Evolutionary conservation across 2,113 vertebrate species (phyloP).

Genomic region (Mohoua ochrocephala): DNA sequence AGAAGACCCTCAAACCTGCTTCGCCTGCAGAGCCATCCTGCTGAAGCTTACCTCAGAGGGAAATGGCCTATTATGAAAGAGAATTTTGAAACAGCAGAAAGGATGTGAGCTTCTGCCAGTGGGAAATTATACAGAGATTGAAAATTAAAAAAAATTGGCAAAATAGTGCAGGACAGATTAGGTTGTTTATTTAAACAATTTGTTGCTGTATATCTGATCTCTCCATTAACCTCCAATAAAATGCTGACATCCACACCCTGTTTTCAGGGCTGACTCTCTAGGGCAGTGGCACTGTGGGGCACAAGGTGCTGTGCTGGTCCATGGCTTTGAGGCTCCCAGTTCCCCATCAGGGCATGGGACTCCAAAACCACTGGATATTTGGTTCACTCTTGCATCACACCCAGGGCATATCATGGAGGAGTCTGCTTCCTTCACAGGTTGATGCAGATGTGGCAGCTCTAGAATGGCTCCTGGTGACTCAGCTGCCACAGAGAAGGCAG

Average conservation of each 20-base stretch:
- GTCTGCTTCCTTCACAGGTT: fast-evolving
- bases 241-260: neutral
- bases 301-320: neutral
- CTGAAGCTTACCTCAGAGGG: neutral
- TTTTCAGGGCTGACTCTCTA: neutral
- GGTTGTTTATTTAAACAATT: neutral
- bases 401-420: neutral
- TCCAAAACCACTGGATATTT: neutral
- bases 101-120: neutral
- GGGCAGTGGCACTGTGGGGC: neutral
- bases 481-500: neutral
- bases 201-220: neutral
- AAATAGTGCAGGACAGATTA: neutral
- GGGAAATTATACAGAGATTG: neutral
- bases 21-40: neutral
- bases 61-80: neutral
- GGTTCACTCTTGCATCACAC: fast-evolving
- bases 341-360: fast-evolving
- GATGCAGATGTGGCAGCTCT: neutral
- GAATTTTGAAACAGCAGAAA: neutral
- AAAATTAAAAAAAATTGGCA: neutral
- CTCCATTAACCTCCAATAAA: neutral
- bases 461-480: neutral
- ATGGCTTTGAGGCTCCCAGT: fast-evolving
- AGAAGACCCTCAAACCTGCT: neutral